Conservation (phyloP, 1,140 invertebrate genomes). For the Ladona fulva region DNA sequence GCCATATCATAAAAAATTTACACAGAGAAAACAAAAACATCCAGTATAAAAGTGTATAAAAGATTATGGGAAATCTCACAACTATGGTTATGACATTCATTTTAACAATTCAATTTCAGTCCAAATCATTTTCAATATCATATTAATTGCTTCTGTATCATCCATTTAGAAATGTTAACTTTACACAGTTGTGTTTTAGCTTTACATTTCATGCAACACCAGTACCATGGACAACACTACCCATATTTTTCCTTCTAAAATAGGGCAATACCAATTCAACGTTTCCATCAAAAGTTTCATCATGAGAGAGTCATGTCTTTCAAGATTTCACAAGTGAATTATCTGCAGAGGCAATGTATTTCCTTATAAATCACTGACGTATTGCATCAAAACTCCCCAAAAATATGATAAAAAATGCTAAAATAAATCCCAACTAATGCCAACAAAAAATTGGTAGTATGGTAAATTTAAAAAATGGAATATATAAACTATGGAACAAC, state of each 20-base stretch:
- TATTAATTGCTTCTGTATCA: too few relatives aligned
- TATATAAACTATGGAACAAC: too few relatives aligned
- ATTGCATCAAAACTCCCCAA: background rate
- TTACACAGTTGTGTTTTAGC: too few relatives aligned
- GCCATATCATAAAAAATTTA: background rate
- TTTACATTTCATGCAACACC: too few relatives aligned
- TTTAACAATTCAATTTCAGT: background rate
- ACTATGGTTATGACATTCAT: background rate
- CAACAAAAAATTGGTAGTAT: background rate
- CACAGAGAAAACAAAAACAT: background rate
- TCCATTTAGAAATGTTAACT: too few relatives aligned
- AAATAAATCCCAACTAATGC: background rate
- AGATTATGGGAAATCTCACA: background rate
- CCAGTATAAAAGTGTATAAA: constrained; percentile 10
- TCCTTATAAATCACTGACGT: background rate
- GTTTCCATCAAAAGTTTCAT: background rate
- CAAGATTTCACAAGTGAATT: too few relatives aligned
- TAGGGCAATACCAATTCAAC: too few relatives aligned
- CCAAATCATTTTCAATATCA: background rate
- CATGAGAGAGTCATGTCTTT: background rate
- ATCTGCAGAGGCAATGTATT: too few relatives aligned
- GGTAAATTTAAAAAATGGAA: background rate
- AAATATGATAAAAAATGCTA: background rate
- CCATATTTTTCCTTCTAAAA: too few relatives aligned
- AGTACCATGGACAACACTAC: too few relatives aligned